These are phyloP conservation scores for Aix galericulata DNA, from an alignment of 2,113 vertebrate species.

Conservation along the genomic window DNA sequence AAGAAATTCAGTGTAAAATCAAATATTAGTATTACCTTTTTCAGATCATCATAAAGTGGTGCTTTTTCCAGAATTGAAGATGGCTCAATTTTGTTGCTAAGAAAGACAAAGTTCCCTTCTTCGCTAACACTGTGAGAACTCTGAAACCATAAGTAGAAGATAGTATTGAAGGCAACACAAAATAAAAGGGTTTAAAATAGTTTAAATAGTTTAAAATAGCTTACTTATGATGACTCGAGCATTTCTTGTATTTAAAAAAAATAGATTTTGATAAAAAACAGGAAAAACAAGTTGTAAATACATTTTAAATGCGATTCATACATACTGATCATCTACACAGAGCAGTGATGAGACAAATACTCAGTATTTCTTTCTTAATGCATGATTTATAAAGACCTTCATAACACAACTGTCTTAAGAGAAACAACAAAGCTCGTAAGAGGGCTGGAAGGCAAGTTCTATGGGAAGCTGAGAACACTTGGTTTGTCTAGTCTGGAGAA, in stretches of 20 bases:
- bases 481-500: neutral
- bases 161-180: neutral
- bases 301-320: neutral
- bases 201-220: neutral
- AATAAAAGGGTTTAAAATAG: neutral
- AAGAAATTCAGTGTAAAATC: neutral
- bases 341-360: fast-evolving
- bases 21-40: conserved; percentile 76
- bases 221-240: neutral
- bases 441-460: neutral
- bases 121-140: neutral
- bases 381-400: neutral
- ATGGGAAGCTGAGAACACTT: neutral
- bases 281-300: neutral
- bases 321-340: neutral
- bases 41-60: conserved; percentile 77
- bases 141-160: neutral
- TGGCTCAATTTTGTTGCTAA: conserved; percentile 72
- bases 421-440: neutral
- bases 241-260: neutral
- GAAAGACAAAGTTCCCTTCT: conserved; percentile 50
- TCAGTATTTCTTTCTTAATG: neutral
- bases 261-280: neutral
- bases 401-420: neutral
- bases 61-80: conserved; percentile 76